Evolutionary conservation across 2,888 invertebrate genomes (phyloP), one percentile per base, ranked within the genome.

Genomic region (Megamerina dolium): DNA sequence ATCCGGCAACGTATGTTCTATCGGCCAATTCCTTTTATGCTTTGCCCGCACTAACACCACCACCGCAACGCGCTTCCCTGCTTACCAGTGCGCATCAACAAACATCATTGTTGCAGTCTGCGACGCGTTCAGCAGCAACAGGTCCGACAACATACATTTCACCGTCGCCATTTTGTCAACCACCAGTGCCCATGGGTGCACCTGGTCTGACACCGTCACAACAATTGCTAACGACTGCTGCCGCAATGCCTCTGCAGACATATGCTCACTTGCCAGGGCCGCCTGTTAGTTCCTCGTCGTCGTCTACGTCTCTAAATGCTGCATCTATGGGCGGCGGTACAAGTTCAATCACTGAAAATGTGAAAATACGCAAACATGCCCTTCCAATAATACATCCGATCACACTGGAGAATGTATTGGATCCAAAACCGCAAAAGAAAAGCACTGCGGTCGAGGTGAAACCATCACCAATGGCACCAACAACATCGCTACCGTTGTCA

Each of bases 371-470:
- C 14, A 53, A 38, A 19, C 56, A 66, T 43, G 70, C 70, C n/a
- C 59, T 70, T 40, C 66, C 68, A 8, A 70, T 70, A 4, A 64
- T 70, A 36, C 51, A 70, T 57, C 70, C 70, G 3, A 52, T 57
- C 8, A 70, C 70, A n/a, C 50, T 55, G 5, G 64, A 69, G 49
- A 40, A 67, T 43, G 52, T 61, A 4, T 32, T 67, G 23, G 64
- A 69, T 33, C 51, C 55, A 16, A 61, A 54, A 4, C 55, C 56
- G 8, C 54, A 58, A 30, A 58, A 45, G 52, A 60, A 47, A 46
- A 60, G 14, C 20, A 53, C 59, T 6, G 51, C 55, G 14, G 51
- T 57, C n/a, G 53, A 47, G 31, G 46, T 36, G 10, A 49, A 45
- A 26, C 46, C 52, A 2, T 30, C 40, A 10, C 16, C 34, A 9